Evolutionary conservation across 1,140 invertebrate species (phyloP).

Genomic region (Chionoecetes opilio): DNA sequence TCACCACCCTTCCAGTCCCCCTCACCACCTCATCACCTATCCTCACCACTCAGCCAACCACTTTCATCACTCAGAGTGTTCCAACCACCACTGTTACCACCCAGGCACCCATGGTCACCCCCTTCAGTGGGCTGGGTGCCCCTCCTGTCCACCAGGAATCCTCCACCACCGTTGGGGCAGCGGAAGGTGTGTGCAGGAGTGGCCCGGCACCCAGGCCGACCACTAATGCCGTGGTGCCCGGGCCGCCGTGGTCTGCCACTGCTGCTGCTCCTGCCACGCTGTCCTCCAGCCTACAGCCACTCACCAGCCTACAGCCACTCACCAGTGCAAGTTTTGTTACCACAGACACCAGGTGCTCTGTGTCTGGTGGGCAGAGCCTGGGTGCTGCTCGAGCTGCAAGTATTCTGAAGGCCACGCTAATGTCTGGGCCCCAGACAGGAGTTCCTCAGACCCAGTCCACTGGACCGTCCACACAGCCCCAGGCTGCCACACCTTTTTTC

Average conservation of each 20-base stretch:
- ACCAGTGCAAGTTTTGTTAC: conserved; percentile 33
- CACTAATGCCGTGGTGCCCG: not conserved
- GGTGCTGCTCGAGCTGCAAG: conserved; percentile 1
- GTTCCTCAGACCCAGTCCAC: not conserved
- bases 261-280: not conserved
- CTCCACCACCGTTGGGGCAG: not conserved
- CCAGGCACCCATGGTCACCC: not conserved
- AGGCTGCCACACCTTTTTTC: not conserved
- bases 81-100: not conserved
- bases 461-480: not conserved
- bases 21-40: not conserved
- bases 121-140: not conserved
- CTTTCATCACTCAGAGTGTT: not conserved
- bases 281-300: not conserved
- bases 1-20: not conserved
- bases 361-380: not conserved
- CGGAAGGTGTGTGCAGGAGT: not conserved
- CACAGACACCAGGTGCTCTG: not conserved
- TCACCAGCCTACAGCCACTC: conserved; percentile 38
- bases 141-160: not conserved
- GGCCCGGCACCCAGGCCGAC: conserved; percentile 37
- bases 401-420: conserved; percentile 65
- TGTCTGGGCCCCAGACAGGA: conserved; percentile 5
- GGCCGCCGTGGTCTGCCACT: not conserved
- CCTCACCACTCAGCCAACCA: not conserved